Evolutionary conservation across 1,140 invertebrate species (phyloP), one percentile per base, ranked within the genome.

Genomic region (Cardiocondyla obscurior): DNA sequence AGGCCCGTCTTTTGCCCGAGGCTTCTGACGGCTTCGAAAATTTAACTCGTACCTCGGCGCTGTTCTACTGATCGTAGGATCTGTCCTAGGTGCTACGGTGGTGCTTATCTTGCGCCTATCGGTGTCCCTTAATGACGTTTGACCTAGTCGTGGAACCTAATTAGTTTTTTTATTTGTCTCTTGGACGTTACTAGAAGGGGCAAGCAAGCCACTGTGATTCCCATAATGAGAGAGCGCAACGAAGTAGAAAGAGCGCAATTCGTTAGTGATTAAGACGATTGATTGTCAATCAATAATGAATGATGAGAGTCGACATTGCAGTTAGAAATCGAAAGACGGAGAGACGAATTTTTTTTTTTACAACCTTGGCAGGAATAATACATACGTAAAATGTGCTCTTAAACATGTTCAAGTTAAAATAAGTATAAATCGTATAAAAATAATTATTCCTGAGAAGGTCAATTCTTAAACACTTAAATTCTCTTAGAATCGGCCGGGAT

Each of bases 71-170:
- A 55, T 85, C 60, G 87, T 85, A 22, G 82, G 36, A 82, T 89
- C 72, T 44, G 85, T 86, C 93, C 85, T 93, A 91, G 94, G 91
- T 92, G 92, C 89, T 93, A 94, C 70, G 89, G 91, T 94, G 55
- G 90, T 94, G 88, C 90, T 94, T 93, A 91, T 94, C 90, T 89
- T 94, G 86, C 92, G 91, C 33, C 85, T 88, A 57, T 94, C 93
- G 64, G 92, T 94, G 55, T 94, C 95, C 88, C 88, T 90, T 89
- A 90, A 90, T 49, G 70, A 69, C 55, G 88, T 70, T 86, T 88
- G 85, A 92, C 92, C 92, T 92, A 86, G 72, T 92, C 82, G 86
- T 88, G 85, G 70, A 90, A 90, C 70, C 84, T 64, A 49, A 89
- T 90, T 90, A 77, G 53, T 89, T 53, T 64, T 39, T 16, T 46